These are phyloP conservation scores for Falco columbarius DNA, from an alignment of 2,797 vertebrate genomes.

Conservation along the genomic window DNA sequence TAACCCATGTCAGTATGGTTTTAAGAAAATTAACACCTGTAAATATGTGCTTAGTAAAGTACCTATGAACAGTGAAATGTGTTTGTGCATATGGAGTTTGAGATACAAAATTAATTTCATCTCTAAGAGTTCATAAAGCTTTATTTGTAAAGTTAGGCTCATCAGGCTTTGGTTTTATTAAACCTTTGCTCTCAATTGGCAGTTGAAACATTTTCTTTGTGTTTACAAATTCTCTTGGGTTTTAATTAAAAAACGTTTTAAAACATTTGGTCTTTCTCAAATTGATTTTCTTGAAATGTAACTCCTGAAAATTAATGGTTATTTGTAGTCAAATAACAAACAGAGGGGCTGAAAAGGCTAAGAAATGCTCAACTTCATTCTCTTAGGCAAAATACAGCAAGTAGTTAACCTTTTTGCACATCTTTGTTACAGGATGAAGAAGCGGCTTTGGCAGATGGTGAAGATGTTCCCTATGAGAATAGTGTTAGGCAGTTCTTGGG, in stretches of 20 bases:
- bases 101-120: neutral
- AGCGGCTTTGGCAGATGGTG: constrained; percentile 91
- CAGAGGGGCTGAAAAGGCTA: neutral
- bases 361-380: neutral
- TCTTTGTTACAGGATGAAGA: constrained; percentile 89
- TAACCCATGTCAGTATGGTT: neutral
- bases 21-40: neutral
- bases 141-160: neutral
- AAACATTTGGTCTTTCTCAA: neutral
- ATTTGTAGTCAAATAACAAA: neutral
- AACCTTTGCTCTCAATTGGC: neutral
- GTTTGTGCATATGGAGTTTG: neutral
- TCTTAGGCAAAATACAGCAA: neutral
- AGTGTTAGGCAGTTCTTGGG: constrained; percentile 95
- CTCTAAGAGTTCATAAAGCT: neutral
- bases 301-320: neutral
- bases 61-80: neutral
- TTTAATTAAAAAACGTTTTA: neutral
- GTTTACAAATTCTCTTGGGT: neutral
- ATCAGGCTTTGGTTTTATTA: neutral
- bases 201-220: neutral
- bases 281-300: neutral
- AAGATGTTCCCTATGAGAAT: constrained; percentile 93
- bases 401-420: neutral
- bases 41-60: neutral